Percentiles rank a stretch among this genome's conserved stretches.
phyloP scores from a whole-genome alignment of 1,140 invertebrate genomes.

The Linepithema humile region DNA sequence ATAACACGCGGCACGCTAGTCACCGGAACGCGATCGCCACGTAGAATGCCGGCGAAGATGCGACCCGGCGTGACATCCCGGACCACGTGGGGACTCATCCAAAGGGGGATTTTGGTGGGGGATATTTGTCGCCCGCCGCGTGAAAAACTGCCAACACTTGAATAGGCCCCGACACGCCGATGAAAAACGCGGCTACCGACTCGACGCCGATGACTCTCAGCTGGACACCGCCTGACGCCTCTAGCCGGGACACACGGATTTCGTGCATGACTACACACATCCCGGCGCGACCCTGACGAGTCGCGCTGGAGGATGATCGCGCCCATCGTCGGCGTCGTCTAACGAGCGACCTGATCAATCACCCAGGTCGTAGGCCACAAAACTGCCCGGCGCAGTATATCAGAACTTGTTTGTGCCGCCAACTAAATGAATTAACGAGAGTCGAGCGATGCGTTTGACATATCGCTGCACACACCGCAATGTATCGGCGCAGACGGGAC shows the following conservation, averaged over 20 bases:
- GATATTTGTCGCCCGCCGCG: slow-evolving; percentile 75
- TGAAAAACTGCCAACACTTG: slow-evolving; percentile 80
- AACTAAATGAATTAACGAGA: slow-evolving; percentile 18
- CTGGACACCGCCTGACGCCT: slow-evolving; percentile 70
- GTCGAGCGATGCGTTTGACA: slow-evolving; percentile 10
- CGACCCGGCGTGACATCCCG: slow-evolving; percentile 74
- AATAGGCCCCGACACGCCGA: slow-evolving; percentile 73
- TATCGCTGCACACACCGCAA: not conserved
- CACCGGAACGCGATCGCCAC: slow-evolving; percentile 73
- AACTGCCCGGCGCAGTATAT: slow-evolving; percentile 5
- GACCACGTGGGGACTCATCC: slow-evolving; percentile 78
- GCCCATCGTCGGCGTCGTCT: not conserved
- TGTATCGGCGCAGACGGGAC: not conserved
- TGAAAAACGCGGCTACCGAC: slow-evolving; percentile 77
- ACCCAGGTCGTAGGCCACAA: slow-evolving; percentile 21
- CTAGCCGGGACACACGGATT: slow-evolving; percentile 39
- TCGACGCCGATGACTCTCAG: slow-evolving; percentile 71
- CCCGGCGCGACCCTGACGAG: not conserved
- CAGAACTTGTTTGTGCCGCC: slow-evolving; percentile 1
- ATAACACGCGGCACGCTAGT: slow-evolving; percentile 48
- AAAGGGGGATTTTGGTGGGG: slow-evolving; percentile 78
- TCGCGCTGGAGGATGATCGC: not conserved
- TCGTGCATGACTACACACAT: slow-evolving; percentile 20
- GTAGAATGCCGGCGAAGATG: slow-evolving; percentile 70
- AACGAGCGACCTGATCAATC: slow-evolving; percentile 26